Conservation (phyloP, 1,140 invertebrate genomes). For the Formica exsecta region DNA sequence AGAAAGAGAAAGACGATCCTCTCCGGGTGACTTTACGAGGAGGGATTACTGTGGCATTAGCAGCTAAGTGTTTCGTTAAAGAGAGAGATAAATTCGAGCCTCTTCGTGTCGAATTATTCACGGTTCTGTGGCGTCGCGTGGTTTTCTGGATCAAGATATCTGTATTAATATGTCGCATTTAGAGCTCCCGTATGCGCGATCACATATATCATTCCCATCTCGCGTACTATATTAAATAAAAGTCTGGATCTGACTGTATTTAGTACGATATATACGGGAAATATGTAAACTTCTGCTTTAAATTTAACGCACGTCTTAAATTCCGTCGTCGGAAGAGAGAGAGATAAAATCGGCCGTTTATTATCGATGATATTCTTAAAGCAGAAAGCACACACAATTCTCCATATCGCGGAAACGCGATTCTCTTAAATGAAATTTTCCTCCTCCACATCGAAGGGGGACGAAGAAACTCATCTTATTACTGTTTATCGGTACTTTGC, state of each 20-base stretch:
- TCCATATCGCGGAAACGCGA: neutral
- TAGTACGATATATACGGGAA: conserved; percentile 2
- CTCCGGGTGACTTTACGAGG: conserved; percentile 15
- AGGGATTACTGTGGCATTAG: conserved; percentile 46
- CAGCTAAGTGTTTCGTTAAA: conserved; percentile 50
- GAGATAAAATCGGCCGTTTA: conserved; percentile 16
- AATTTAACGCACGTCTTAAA: conserved; percentile 15
- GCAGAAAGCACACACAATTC: conserved; percentile 1
- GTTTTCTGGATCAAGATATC: conserved; percentile 6
- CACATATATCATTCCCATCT: conserved; percentile 29
- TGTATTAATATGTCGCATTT: conserved; percentile 25
- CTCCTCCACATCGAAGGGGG: neutral
- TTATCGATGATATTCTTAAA: neutral
- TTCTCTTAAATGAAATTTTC: conserved; percentile 29
- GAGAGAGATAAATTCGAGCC: conserved; percentile 37
- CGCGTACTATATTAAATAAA: conserved; percentile 20
- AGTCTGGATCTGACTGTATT: conserved; percentile 13
- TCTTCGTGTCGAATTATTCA: conserved; percentile 45
- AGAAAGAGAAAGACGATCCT: neutral
- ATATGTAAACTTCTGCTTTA: neutral
- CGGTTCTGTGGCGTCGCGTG: neutral
- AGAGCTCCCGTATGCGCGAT: neutral
- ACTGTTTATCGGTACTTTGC: conserved; percentile 30
- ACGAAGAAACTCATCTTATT: conserved; percentile 11
- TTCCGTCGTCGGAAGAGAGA: neutral